Evolutionary conservation across 2,113 vertebrate species (phyloP).

Genomic region (Corythaeola cristata): DNA sequence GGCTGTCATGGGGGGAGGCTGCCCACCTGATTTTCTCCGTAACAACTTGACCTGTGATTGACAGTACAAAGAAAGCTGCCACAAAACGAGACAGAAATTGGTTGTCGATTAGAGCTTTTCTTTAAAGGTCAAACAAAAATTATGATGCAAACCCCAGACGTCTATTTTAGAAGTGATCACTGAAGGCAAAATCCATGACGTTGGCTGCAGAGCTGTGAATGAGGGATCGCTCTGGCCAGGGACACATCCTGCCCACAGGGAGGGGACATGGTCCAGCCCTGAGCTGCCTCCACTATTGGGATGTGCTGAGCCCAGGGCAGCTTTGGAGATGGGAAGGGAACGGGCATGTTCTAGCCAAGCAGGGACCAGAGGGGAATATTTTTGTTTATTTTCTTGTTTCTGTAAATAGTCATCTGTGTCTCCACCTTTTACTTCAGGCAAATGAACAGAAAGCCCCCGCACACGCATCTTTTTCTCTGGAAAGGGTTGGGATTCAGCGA

Average conservation of each 20-base stretch:
- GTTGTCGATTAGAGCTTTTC: background rate
- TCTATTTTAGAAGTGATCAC: background rate
- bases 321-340: background rate
- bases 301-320: fast-evolving
- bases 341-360: background rate
- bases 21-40: background rate
- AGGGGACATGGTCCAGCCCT: background rate
- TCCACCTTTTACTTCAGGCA: background rate
- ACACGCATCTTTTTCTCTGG: background rate
- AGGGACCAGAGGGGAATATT: background rate
- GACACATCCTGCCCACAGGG: background rate
- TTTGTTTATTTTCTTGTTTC: background rate
- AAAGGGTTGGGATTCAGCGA: background rate
- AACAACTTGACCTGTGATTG: background rate
- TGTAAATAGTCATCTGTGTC: background rate
- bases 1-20: background rate
- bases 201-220: background rate
- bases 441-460: background rate
- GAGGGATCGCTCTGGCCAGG: background rate
- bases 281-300: fast-evolving
- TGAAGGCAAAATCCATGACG: background rate
- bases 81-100: background rate
- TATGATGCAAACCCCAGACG: background rate
- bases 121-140: background rate
- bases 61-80: background rate